These are phyloP conservation scores for Agrotis puta DNA, from an alignment of 2,888 invertebrate species.

Conservation along the genomic window DNA sequence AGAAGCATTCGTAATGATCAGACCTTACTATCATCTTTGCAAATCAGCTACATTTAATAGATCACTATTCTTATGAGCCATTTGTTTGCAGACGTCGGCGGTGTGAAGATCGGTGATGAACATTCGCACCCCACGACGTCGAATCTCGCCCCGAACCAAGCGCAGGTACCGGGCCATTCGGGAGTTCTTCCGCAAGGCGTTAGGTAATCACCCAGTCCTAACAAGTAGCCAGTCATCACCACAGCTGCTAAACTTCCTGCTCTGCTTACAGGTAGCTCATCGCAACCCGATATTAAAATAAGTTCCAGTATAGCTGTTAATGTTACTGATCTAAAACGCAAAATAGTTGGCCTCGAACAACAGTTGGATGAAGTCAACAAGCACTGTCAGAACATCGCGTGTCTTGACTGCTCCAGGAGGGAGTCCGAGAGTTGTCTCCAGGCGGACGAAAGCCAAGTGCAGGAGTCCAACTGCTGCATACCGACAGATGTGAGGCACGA, in stretches of 20 bases:
- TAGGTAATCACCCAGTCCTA: conserved; percentile 71
- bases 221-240: not conserved
- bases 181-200: conserved; percentile 80
- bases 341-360: conserved; percentile 79
- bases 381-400: conserved; percentile 74
- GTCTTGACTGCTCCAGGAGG: conserved; percentile 68
- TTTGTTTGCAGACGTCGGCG: conserved; percentile 55
- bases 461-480: conserved; percentile 61
- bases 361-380: conserved; percentile 78
- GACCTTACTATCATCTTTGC: no score
- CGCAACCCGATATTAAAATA: conserved; percentile 81
- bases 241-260: conserved; percentile 3
- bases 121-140: conserved; percentile 83
- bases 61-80: not conserved
- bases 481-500: conserved; percentile 56
- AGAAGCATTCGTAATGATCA: no score
- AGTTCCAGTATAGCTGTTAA: conserved; percentile 82
- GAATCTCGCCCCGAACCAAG: conserved; percentile 85
- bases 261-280: conserved; percentile 78
- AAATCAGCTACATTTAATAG: not conserved
- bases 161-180: conserved; percentile 82
- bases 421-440: conserved; percentile 61
- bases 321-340: conserved; percentile 81
- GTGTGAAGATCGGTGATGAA: conserved; percentile 77
- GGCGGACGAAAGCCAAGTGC: conserved; percentile 23